These are phyloP conservation scores for Colius striatus DNA, from an alignment of 2,113 vertebrate species.

Conservation along the genomic window DNA sequence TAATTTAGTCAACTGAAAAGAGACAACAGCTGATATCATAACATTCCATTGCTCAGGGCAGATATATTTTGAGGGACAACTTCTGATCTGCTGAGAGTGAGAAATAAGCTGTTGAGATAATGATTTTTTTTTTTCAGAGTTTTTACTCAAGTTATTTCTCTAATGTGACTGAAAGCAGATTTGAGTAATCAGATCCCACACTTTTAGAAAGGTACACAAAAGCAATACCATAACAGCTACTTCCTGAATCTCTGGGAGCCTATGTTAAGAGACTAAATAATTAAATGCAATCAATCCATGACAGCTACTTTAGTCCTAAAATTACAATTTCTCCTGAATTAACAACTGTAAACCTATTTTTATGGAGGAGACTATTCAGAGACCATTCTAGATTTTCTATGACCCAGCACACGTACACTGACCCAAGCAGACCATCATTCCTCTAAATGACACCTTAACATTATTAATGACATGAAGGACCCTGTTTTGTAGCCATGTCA, in stretches of 20 bases:
- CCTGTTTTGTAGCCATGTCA: background rate
- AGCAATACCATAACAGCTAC: background rate
- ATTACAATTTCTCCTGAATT: constrained; percentile 40
- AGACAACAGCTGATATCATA: background rate
- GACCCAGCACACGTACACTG: background rate
- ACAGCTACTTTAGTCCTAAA: constrained; percentile 41
- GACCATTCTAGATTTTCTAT: background rate
- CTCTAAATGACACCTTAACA: background rate
- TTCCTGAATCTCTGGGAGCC: constrained; percentile 2
- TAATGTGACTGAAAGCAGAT: background rate
- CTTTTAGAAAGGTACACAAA: background rate
- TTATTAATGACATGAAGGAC: background rate
- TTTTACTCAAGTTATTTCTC: background rate
- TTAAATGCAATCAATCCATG: constrained; percentile 10
- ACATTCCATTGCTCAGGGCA: background rate
- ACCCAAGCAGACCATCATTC: background rate
- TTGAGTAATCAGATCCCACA: background rate
- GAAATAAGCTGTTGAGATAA: background rate
- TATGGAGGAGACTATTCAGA: background rate
- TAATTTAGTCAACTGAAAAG: background rate
- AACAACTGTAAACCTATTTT: background rate
- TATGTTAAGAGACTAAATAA: background rate
- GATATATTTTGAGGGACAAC: background rate
- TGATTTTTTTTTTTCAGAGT: background rate
- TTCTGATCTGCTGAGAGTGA: background rate